Conservation (phyloP, 2,888 invertebrate genomes). For the Protodeltote pygarga region DNA sequence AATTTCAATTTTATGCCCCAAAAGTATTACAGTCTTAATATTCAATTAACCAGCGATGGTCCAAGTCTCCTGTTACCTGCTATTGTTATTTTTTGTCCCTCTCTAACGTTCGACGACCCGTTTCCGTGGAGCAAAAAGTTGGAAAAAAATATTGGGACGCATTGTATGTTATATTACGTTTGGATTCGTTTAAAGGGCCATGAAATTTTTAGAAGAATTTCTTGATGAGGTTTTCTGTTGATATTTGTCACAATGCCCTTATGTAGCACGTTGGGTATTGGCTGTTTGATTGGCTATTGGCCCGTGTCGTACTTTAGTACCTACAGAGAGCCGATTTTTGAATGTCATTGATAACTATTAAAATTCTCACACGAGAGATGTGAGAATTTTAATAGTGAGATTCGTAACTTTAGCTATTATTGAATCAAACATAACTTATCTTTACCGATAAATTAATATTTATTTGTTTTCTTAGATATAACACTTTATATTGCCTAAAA, state of each 20-base stretch:
- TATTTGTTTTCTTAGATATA: too few relatives aligned
- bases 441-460: too few relatives aligned
- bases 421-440: too few relatives aligned
- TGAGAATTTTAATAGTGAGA: too few relatives aligned
- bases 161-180: conserved; percentile 39
- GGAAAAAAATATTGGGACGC: conserved; percentile 30
- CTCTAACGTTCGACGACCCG: conserved; percentile 53
- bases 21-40: conserved; percentile 51
- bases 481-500: too few relatives aligned
- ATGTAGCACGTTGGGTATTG: background rate
- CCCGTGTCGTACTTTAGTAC: too few relatives aligned
- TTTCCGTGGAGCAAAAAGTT: conserved; percentile 28
- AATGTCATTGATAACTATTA: too few relatives aligned
- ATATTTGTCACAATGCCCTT: conserved; percentile 11
- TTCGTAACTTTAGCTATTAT: too few relatives aligned
- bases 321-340: too few relatives aligned
- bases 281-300: too few relatives aligned
- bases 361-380: too few relatives aligned
- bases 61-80: conserved; percentile 68
- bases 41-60: conserved; percentile 58
- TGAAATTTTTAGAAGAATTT: conserved; percentile 48
- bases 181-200: conserved; percentile 30
- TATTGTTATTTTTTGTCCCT: conserved; percentile 63
- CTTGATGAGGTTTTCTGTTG: conserved; percentile 16
- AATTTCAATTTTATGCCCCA: conserved; percentile 46